phyloP scores from a whole-genome alignment of 2,797 vertebrate genomes.

The Hydrocynus forskahlii region DNA sequence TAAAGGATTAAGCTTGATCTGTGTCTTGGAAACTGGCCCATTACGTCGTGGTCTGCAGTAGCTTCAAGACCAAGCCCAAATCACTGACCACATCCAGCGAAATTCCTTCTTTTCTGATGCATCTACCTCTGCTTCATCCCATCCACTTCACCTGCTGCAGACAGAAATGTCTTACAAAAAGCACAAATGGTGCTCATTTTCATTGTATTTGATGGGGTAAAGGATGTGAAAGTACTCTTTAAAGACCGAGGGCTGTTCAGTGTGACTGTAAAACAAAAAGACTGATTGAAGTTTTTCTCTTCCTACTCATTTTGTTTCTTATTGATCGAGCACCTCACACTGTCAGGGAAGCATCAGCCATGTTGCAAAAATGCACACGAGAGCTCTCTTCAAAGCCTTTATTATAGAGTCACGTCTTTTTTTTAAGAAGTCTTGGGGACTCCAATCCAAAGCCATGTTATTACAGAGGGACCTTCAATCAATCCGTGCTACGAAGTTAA shows the following conservation, averaged over 20 bases:
- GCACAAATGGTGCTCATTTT: neutral
- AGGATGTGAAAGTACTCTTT: neutral
- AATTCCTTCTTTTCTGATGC: neutral
- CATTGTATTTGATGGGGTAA: neutral
- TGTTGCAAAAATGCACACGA: neutral
- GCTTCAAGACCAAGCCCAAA: neutral
- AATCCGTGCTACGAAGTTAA: neutral
- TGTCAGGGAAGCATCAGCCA: constrained; percentile 20
- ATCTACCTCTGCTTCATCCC: neutral
- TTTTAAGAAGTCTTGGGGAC: neutral
- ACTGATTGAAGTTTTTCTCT: constrained; percentile 1
- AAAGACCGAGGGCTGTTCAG: neutral
- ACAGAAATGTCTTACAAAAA: neutral
- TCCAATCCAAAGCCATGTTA: neutral
- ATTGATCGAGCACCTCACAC: constrained; percentile 3
- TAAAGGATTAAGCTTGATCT: too few species aligned
- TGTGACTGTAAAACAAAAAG: constrained; percentile 1
- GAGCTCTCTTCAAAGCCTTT: constrained; percentile 3
- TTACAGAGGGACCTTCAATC: neutral
- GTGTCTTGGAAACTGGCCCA: neutral
- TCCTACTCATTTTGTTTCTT: constrained; percentile 20
- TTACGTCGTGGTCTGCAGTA: neutral
- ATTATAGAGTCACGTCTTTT: constrained; percentile 17
- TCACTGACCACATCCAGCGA: neutral
- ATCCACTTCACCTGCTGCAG: neutral